phyloP scores from a whole-genome alignment of 2,888 invertebrate species.

The Drosophila kambysellisi region DNA sequence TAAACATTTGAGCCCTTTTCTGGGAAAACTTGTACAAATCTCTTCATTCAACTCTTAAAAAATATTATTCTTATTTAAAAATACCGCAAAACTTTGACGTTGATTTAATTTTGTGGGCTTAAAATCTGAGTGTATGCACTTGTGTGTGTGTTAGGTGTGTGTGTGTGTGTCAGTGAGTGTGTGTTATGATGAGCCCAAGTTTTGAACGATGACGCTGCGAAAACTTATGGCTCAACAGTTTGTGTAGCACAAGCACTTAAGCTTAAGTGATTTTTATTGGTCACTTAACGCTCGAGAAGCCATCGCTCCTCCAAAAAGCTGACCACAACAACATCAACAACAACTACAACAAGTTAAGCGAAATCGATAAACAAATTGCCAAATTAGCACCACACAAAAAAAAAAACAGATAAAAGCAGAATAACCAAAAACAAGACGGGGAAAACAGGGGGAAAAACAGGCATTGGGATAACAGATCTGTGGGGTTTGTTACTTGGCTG shows the following conservation, averaged over 20 bases:
- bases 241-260: conserved; percentile 69
- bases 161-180: neutral
- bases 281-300: conserved; percentile 69
- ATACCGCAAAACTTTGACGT: conserved; percentile 9
- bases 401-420: conserved; percentile 39
- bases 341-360: conserved; percentile 32
- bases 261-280: conserved; percentile 82
- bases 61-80: conserved; percentile 14
- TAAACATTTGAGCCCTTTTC: neutral
- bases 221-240: conserved; percentile 62
- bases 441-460: neutral
- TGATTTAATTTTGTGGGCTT: conserved; percentile 23
- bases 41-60: neutral
- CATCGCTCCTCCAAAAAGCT: conserved; percentile 21
- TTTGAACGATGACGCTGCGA: conserved; percentile 54
- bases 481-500: conserved; percentile 50
- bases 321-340: conserved; percentile 46
- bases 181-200: conserved; percentile 37
- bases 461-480: conserved; percentile 63
- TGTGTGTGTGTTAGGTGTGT: conserved; percentile 5
- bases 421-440: conserved; percentile 13
- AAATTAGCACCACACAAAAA: conserved; percentile 71
- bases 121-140: conserved; percentile 23
- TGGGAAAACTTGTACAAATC: neutral
- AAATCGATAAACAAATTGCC: conserved; percentile 82